Evolutionary conservation across 2,888 invertebrate species (phyloP).

Genomic region (Athripsodes cinereus): DNA sequence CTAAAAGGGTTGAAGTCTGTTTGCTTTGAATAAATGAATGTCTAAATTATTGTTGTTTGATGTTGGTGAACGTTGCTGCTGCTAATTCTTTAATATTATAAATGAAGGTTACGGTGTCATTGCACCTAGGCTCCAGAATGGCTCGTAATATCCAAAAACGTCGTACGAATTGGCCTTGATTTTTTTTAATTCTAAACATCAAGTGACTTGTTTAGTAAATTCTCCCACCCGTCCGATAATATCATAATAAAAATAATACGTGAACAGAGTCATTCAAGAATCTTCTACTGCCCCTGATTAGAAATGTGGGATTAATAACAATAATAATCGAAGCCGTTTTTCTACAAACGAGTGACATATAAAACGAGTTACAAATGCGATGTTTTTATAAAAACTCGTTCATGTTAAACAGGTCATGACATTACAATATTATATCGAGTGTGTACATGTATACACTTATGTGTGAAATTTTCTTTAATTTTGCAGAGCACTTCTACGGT

Average conservation of each 20-base stretch:
- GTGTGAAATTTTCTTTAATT: too few relatives aligned
- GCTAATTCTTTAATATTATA: conserved; percentile 10
- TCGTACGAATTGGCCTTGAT: conserved; percentile 9
- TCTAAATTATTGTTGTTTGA: not conserved
- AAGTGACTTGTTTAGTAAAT: not conserved
- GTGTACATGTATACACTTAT: too few relatives aligned
- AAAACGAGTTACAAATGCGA: too few relatives aligned
- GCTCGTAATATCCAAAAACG: conserved; percentile 6
- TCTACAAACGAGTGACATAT: too few relatives aligned
- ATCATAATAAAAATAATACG: too few relatives aligned
- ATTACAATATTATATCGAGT: too few relatives aligned
- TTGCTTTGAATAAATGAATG: not conserved
- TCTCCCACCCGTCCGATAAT: not conserved
- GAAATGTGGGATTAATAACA: too few relatives aligned
- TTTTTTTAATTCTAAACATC: conserved; percentile 8
- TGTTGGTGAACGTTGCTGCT: not conserved
- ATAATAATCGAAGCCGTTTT: too few relatives aligned
- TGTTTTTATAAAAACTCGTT: too few relatives aligned
- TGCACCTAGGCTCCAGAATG: conserved; percentile 10
- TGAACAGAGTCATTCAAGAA: not conserved
- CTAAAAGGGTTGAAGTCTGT: not conserved
- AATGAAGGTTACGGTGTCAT: conserved; percentile 16
- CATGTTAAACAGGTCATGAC: too few relatives aligned
- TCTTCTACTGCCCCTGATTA: not conserved
- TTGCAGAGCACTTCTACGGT: too few relatives aligned